These are phyloP conservation scores for Hemicentrotus pulcherrimus DNA, from an alignment of 35 echinoderm and acorn worm species.

Conservation along the genomic window DNA sequence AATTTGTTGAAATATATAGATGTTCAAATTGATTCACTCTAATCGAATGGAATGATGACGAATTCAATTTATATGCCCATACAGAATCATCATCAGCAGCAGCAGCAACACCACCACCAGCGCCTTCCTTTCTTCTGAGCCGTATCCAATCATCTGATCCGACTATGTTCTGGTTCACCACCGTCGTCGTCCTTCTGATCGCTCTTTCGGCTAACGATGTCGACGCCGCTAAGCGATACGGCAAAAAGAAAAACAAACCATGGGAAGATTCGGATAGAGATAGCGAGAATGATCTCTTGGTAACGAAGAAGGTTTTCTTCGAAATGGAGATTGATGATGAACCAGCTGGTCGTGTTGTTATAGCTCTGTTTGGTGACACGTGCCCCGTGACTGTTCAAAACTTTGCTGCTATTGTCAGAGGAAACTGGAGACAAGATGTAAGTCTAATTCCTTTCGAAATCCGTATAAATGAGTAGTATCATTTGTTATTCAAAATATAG, in stretches of 20 bases:
- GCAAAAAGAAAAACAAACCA: slow-evolving; percentile 64
- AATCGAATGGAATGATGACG: neutral
- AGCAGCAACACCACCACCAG: neutral
- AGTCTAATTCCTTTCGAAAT: neutral
- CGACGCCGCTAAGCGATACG: neutral
- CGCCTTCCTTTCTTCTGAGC: neutral
- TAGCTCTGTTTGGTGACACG: slow-evolving; percentile 83
- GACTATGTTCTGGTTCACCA: neutral
- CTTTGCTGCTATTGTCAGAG: slow-evolving; percentile 85
- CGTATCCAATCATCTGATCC: neutral
- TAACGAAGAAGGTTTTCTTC: slow-evolving; percentile 90
- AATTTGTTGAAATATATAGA: neutral
- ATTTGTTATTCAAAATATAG: too few species aligned
- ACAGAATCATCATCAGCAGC: too few species aligned
- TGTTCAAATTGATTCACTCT: neutral
- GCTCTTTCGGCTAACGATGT: neutral
- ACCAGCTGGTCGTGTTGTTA: slow-evolving; percentile 75
- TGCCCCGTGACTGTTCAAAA: slow-evolving; percentile 91
- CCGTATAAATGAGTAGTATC: too few species aligned
- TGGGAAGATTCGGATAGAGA: slow-evolving; percentile 81
- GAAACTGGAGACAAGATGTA: slow-evolving; percentile 83
- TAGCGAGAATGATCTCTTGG: slow-evolving; percentile 76
- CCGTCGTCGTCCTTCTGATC: neutral
- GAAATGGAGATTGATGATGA: slow-evolving; percentile 90
- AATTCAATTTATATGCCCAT: too few species aligned